A percentile compares a stretch with the other conserved stretches of the same genome.
phyloP scores from a whole-genome alignment of 2,888 invertebrate genomes.

The Eilema depressum region DNA sequence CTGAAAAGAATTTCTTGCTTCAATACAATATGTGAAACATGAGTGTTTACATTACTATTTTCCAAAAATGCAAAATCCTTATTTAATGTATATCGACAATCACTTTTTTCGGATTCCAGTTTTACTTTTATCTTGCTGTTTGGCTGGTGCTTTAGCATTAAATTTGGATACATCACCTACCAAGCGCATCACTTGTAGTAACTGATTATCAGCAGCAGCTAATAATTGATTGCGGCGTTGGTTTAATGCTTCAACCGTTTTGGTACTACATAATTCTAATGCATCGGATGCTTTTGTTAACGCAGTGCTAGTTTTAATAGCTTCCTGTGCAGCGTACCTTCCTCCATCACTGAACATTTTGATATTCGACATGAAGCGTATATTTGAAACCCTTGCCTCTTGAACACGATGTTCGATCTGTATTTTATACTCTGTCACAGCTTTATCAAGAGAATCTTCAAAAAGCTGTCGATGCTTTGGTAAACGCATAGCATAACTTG shows the following conservation, averaged over 20 bases:
- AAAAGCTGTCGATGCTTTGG: slow-evolving; percentile 64
- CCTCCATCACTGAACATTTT: slow-evolving; percentile 72
- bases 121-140: slow-evolving; percentile 52
- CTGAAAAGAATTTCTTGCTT: not conserved
- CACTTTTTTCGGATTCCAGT: slow-evolving; percentile 50
- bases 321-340: slow-evolving; percentile 67
- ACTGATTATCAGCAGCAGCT: slow-evolving; percentile 60
- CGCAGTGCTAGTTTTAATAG: slow-evolving; percentile 55
- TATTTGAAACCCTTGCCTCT: slow-evolving; percentile 72
- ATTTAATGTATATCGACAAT: slow-evolving; percentile 11
- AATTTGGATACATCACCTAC: slow-evolving; percentile 60
- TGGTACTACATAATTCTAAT: slow-evolving; percentile 62
- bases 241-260: slow-evolving; percentile 60
- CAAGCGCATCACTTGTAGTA: slow-evolving; percentile 59
- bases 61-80: too few relatives aligned
- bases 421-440: slow-evolving; percentile 57
- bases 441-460: slow-evolving; percentile 66
- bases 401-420: slow-evolving; percentile 66
- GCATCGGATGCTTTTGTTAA: slow-evolving; percentile 67
- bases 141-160: slow-evolving; percentile 38
- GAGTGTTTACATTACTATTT: too few relatives aligned
- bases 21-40: not conserved
- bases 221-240: slow-evolving; percentile 63
- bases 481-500: slow-evolving; percentile 70
- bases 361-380: slow-evolving; percentile 67